These are phyloP conservation scores for Microtus richardsoni DNA, from an alignment of 2,113 vertebrate genomes.

Conservation along the genomic window DNA sequence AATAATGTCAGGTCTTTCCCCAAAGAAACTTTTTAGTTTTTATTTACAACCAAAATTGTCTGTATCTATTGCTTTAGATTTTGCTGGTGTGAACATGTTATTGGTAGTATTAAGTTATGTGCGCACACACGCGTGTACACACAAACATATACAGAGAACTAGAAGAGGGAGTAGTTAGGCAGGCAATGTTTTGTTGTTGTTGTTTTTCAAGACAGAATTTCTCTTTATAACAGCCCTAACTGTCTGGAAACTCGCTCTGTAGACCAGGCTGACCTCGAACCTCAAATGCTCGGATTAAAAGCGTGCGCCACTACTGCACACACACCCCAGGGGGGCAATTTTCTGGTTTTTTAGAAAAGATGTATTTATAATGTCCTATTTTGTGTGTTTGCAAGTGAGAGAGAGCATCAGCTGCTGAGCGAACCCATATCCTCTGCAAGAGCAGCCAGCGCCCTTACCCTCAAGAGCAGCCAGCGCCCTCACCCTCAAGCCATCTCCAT, in stretches of 20 bases:
- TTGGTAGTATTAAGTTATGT: neutral
- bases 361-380: neutral
- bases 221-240: neutral
- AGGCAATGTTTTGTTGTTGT: neutral
- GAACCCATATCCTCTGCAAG: neutral
- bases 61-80: slow-evolving; percentile 6
- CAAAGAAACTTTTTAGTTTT: neutral
- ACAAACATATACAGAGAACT: neutral
- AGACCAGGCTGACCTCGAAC: too few species aligned
- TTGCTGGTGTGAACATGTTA: slow-evolving; percentile 6
- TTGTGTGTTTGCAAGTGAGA: neutral
- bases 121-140: too few species aligned
- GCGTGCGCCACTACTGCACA: neutral
- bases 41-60: neutral
- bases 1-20: neutral
- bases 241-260: too few species aligned
- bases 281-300: neutral
- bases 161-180: neutral
- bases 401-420: too few species aligned
- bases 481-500: too few species aligned
- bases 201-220: neutral
- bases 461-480: too few species aligned
- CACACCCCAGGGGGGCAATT: neutral
- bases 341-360: too few species aligned
- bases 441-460: neutral